Evolutionary conservation across 1,140 invertebrate genomes (phyloP).

Genomic region (Limonius californicus): DNA sequence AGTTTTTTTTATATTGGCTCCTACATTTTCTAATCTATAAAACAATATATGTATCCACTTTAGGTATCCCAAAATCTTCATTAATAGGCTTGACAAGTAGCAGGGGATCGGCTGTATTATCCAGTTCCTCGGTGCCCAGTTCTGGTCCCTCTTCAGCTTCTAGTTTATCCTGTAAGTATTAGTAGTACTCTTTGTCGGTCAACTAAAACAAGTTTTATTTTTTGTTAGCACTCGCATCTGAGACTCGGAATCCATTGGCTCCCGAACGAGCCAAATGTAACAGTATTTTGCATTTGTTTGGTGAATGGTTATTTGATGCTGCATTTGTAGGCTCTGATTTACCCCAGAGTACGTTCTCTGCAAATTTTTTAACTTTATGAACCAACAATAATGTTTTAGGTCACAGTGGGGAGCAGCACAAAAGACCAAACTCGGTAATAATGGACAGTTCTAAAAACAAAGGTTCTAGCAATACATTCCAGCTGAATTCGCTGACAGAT

Average conservation of each 20-base stretch:
- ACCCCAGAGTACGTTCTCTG: conserved; percentile 46
- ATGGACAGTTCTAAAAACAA: conserved; percentile 37
- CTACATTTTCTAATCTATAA: too few species aligned
- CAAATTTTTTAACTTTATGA: too few species aligned
- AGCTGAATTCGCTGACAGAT: conserved; percentile 53
- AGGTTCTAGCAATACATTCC: conserved; percentile 46
- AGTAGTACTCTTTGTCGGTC: too few species aligned
- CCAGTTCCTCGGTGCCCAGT: conserved; percentile 48
- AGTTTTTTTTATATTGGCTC: too few species aligned
- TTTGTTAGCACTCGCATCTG: conserved; percentile 46
- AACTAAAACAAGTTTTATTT: too few species aligned
- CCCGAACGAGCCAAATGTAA: conserved; percentile 77
- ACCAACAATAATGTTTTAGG: too few species aligned
- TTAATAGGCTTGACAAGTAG: conserved; percentile 72
- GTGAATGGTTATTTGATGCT: conserved; percentile 95
- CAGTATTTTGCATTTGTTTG: conserved; percentile 93
- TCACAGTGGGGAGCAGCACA: conserved; percentile 30
- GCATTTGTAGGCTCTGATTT: conserved; percentile 78
- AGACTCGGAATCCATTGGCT: conserved; percentile 55
- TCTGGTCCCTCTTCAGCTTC: conserved; percentile 63
- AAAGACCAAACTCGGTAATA: conserved; percentile 43
- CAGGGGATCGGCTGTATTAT: conserved; percentile 49
- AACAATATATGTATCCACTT: too few species aligned
- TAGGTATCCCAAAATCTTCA: conserved; percentile 76
- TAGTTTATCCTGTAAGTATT: conserved; percentile 59